Percentiles rank a stretch among this genome's conserved stretches.
phyloP scores from a whole-genome alignment of 2,888 invertebrate species.

The Mechanitis mazaeus region DNA sequence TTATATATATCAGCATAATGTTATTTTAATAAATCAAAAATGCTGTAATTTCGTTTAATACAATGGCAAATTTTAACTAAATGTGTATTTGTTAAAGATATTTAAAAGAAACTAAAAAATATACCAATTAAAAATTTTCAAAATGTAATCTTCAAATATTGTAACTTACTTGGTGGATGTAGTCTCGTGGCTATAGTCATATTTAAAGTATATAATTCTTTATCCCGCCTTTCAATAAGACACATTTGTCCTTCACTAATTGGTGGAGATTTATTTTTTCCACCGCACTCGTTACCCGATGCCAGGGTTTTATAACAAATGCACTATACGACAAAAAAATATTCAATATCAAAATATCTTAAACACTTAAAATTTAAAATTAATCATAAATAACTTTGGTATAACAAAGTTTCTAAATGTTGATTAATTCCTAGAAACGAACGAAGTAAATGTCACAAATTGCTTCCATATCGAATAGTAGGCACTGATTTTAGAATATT shows the following conservation, averaged over 20 bases:
- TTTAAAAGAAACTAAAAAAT: too few species aligned
- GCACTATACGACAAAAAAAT: conserved; percentile 24
- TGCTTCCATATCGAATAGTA: background rate
- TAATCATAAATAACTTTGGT: background rate
- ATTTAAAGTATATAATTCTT: conserved; percentile 46
- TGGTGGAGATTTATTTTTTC: conserved; percentile 40
- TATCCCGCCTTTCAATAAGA: conserved; percentile 49
- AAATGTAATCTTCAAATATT: background rate
- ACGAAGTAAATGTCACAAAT: conserved; percentile 1
- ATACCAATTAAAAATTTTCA: background rate
- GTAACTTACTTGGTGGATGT: conserved; percentile 58
- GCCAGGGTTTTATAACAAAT: conserved; percentile 48
- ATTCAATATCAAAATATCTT: background rate
- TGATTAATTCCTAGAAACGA: conserved; percentile 1
- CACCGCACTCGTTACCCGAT: conserved; percentile 44
- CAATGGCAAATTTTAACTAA: background rate
- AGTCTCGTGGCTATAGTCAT: conserved; percentile 67
- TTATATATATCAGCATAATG: background rate
- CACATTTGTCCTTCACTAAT: conserved; percentile 53
- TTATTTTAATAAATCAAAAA: background rate
- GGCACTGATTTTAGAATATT: background rate
- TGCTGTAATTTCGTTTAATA: background rate
- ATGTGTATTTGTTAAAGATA: background rate
- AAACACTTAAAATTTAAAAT: background rate
- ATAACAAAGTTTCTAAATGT: conserved; percentile 1